Evolutionary conservation across 2,797 vertebrate genomes (phyloP).

Genomic region (Arremon brunneinucha): DNA sequence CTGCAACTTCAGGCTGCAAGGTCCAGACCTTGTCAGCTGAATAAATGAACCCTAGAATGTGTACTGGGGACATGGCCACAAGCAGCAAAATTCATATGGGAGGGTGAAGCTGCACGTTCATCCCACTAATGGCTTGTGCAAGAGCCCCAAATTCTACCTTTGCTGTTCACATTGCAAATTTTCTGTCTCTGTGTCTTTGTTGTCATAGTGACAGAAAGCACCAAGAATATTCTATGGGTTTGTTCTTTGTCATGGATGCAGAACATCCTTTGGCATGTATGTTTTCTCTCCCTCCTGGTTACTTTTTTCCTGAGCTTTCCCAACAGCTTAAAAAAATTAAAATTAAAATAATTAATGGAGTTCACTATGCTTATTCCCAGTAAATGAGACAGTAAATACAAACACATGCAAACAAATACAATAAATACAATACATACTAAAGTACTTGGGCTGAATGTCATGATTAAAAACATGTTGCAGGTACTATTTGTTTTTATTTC

Average conservation of each 20-base stretch:
- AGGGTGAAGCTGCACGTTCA: not conserved
- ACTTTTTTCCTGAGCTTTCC: not conserved
- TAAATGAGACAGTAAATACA: not conserved
- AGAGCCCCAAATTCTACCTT: not conserved
- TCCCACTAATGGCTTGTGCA: not conserved
- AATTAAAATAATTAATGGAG: not conserved
- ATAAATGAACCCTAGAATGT: not conserved
- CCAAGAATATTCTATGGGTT: not conserved
- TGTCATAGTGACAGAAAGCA: not conserved
- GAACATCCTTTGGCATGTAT: not conserved
- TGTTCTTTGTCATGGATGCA: not conserved
- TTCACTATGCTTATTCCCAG: not conserved
- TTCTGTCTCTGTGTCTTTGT: not conserved
- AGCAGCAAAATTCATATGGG: not conserved
- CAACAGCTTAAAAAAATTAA: not conserved
- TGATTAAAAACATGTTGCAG: not conserved
- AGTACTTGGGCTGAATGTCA: not conserved
- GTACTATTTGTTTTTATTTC: not conserved
- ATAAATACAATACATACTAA: not conserved
- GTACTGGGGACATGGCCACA: not conserved
- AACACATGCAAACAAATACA: not conserved
- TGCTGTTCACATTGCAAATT: not conserved
- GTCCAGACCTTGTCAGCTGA: not conserved
- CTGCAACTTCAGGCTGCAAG: not conserved
- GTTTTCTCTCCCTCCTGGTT: not conserved